phyloP scores from a whole-genome alignment of 2,113 vertebrate species.

The Gopherus evgoodei region DNA sequence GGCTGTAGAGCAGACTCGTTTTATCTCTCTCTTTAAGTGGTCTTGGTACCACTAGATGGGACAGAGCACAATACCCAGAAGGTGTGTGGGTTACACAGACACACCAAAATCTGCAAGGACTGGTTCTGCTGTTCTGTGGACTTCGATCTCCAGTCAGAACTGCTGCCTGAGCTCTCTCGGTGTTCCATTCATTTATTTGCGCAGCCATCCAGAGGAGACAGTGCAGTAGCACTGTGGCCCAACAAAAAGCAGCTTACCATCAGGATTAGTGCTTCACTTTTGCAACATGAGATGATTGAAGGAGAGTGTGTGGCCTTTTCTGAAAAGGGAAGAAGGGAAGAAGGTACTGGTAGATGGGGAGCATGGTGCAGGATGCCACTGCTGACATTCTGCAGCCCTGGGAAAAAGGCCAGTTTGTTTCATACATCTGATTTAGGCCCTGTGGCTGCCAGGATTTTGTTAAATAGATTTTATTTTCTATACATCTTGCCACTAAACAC shows the following conservation, averaged over 20 bases:
- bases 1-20: too few relatives aligned
- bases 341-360: background rate
- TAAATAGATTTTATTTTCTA: constrained; percentile 36
- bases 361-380: background rate
- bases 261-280: background rate
- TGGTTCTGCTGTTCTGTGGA: background rate
- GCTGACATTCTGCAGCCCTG: constrained; percentile 12
- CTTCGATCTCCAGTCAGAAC: background rate
- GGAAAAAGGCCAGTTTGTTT: background rate
- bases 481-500: background rate
- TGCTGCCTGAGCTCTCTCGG: background rate
- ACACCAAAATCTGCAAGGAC: background rate
- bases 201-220: accelerated
- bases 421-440: constrained; percentile 22
- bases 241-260: background rate
- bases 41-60: too few relatives aligned
- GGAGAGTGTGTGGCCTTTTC: background rate
- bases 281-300: background rate
- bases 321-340: background rate
- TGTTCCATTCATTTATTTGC: background rate
- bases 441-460: constrained; percentile 3
- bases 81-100: accelerated
- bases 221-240: accelerated
- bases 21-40: too few relatives aligned
- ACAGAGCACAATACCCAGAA: too few relatives aligned